Conservation (phyloP, 1,140 invertebrate species). For the Apolygus lucorum region DNA sequence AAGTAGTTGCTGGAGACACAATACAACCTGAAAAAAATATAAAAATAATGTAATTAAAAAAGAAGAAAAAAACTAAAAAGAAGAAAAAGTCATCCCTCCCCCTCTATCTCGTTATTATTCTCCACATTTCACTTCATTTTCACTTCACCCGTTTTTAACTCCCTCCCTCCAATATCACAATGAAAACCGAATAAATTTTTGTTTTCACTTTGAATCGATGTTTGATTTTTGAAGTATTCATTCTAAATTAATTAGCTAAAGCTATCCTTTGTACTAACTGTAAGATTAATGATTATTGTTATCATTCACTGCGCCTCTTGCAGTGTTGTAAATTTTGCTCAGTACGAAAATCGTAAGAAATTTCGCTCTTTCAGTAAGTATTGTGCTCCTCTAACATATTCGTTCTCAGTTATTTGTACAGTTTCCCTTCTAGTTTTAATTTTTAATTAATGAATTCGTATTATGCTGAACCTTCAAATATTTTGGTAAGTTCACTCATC, state of each 20-base stretch:
- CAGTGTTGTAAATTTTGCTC: neutral
- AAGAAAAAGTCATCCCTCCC: neutral
- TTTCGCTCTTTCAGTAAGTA: neutral
- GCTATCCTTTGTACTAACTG: neutral
- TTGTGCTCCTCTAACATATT: too few species aligned
- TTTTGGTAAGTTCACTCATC: too few species aligned
- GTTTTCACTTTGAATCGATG: neutral
- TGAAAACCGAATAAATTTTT: constrained; percentile 5
- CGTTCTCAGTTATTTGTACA: too few species aligned
- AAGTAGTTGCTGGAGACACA: neutral
- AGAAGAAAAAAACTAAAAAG: constrained; percentile 4
- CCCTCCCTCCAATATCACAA: neutral
- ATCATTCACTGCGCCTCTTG: neutral
- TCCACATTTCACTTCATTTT: neutral
- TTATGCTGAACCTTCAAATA: too few species aligned
- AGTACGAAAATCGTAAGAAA: neutral
- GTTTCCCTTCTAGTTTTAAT: too few species aligned
- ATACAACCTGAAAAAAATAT: neutral
- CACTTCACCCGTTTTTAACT: neutral
- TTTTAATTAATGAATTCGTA: too few species aligned
- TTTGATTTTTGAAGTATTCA: neutral
- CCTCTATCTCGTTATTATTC: neutral
- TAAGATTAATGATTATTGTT: neutral
- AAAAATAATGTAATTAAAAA: neutral
- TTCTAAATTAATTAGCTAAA: neutral